Percentiles rank a stretch among this genome's conserved stretches.
phyloP scores from a whole-genome alignment of 2,113 vertebrate genomes.

The Antechinus stuartii region DNA sequence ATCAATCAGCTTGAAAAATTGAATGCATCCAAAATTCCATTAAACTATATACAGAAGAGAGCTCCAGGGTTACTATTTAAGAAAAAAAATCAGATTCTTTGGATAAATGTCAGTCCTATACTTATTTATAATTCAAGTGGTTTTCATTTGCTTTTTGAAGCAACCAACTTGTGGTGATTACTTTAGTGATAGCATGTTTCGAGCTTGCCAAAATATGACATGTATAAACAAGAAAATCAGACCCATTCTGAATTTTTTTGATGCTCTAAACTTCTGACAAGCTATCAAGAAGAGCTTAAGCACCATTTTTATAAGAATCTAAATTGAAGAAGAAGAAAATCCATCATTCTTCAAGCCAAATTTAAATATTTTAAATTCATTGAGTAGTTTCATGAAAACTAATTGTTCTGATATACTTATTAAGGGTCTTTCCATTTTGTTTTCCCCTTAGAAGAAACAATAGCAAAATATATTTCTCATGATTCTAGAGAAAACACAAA shows the following conservation, averaged over 20 bases:
- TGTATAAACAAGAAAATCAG: background rate
- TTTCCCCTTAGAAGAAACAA: background rate
- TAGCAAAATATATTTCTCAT: background rate
- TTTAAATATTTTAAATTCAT: background rate
- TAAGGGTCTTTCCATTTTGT: background rate
- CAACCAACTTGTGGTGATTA: background rate
- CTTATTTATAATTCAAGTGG: background rate
- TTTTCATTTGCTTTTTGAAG: background rate
- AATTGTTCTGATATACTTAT: background rate
- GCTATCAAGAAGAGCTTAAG: background rate
- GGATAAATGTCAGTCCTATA: background rate
- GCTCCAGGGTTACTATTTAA: background rate
- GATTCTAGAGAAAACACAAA: background rate
- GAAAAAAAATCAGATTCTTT: background rate
- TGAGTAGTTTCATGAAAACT: background rate
- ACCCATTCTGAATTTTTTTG: background rate
- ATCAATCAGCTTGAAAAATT: background rate
- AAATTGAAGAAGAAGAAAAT: background rate
- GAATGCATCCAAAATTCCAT: background rate
- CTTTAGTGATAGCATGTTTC: background rate
- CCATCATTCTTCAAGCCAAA: background rate
- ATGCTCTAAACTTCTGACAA: background rate
- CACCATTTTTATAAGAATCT: background rate
- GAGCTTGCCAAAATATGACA: background rate
- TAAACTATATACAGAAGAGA: background rate